Percentiles rank a stretch among this genome's conserved stretches.
phyloP scores from a whole-genome alignment of 2,888 invertebrate genomes.

The Lasioglossum morio region DNA sequence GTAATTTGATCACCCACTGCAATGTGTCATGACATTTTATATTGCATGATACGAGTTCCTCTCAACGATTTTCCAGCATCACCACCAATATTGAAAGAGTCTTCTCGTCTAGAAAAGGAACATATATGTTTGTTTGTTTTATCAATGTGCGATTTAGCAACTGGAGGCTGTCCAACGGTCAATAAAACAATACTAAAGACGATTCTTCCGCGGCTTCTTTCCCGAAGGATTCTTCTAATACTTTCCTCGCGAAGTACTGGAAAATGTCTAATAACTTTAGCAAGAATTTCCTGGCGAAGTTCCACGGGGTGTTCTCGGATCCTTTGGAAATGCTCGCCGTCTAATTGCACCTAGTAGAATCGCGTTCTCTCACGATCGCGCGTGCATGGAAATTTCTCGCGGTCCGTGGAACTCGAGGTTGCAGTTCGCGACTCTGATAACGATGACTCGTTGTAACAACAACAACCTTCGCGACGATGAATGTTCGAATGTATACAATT shows the following conservation, averaged over 20 bases:
- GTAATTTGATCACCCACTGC: no score
- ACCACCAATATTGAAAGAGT: neutral
- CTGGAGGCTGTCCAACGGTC: neutral
- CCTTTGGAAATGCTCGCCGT: neutral
- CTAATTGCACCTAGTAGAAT: neutral
- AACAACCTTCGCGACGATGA: neutral
- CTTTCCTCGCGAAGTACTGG: neutral
- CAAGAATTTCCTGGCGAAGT: neutral
- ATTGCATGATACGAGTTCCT: no score
- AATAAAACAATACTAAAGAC: neutral
- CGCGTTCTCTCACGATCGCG: neutral
- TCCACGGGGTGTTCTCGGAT: neutral
- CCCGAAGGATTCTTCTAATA: neutral
- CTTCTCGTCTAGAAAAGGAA: neutral
- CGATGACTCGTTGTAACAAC: neutral
- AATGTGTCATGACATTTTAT: no score
- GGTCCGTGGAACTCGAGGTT: neutral
- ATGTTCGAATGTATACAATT: neutral
- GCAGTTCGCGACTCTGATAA: neutral
- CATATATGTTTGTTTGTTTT: neutral
- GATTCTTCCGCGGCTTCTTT: neutral
- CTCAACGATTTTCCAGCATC: no score
- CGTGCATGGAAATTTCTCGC: conserved; percentile 1
- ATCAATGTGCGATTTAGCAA: neutral
- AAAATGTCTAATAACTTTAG: neutral